Evolutionary conservation across 2,113 vertebrate species (phyloP).

Genomic region (Tamias sibiricus): DNA sequence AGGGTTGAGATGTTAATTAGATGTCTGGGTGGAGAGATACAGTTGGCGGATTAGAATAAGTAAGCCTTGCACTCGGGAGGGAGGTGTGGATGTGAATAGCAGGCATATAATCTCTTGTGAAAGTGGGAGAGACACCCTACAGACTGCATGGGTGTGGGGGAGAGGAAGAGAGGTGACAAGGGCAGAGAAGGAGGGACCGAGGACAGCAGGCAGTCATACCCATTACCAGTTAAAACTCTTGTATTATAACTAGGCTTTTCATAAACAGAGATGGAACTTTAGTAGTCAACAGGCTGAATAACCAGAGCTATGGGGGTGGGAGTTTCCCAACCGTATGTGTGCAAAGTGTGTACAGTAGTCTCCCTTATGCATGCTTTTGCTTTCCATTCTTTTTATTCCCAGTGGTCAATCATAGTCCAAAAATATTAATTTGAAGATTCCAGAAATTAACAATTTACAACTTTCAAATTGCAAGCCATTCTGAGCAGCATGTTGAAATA

Average conservation of each 20-base stretch:
- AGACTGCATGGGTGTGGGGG: background rate
- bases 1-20: no score
- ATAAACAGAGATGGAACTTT: no score
- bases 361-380: background rate
- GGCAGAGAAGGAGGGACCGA: background rate
- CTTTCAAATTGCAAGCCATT: background rate
- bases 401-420: background rate
- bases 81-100: no score
- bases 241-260: fast-evolving
- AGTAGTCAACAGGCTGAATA: background rate
- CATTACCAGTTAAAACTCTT: no score
- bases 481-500: background rate
- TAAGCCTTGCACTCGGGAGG: background rate
- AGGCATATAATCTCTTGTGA: background rate
- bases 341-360: background rate
- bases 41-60: fast-evolving
- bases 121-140: background rate
- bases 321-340: background rate
- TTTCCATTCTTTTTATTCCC: background rate
- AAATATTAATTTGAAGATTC: background rate
- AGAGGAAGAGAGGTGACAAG: no score
- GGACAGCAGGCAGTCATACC: background rate
- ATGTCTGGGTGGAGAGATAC: no score
- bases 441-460: no score
- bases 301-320: fast-evolving